Percentiles rank a stretch among this genome's conserved stretches.
phyloP scores from a whole-genome alignment of 2,113 vertebrate genomes.

The Thamnaconus septentrionalis region DNA sequence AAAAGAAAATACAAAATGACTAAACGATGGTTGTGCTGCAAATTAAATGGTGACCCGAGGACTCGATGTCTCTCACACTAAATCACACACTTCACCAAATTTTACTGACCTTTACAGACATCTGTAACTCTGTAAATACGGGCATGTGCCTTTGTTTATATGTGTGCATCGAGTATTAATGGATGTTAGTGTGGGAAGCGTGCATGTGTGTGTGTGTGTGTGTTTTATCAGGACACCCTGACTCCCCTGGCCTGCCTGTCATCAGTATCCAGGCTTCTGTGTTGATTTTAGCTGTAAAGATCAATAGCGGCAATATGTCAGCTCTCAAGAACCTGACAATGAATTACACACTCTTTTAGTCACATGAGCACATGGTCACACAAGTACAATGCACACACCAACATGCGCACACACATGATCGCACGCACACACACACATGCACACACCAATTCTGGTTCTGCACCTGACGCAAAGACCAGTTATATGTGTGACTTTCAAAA shows the following conservation, averaged over 20 bases:
- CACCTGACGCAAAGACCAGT: too few species aligned
- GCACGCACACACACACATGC: too few species aligned
- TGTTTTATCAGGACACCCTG: slow-evolving; percentile 59
- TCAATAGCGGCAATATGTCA: slow-evolving; percentile 76
- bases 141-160: slow-evolving; percentile 36
- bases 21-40: too few species aligned
- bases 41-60: too few species aligned
- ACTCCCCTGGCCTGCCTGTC: slow-evolving; percentile 55
- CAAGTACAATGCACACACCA: neutral
- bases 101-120: slow-evolving; percentile 22
- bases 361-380: slow-evolving; percentile 64
- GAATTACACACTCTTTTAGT: slow-evolving; percentile 72
- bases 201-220: slow-evolving; percentile 20
- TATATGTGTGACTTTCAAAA: too few species aligned
- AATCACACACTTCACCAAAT: neutral
- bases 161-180: slow-evolving; percentile 21
- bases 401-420: too few species aligned
- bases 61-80: too few species aligned
- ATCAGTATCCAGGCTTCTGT: slow-evolving; percentile 73
- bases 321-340: slow-evolving; percentile 67
- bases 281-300: slow-evolving; percentile 71
- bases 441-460: too few species aligned
- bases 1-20: too few species aligned
- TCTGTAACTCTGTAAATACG: slow-evolving; percentile 34
- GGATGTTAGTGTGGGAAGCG: neutral